A percentile compares a stretch with the other conserved stretches of the same genome.
Conservation (phyloP, 37 sponge, comb jelly and placozoan genomes). For the Haliclona indistincta region DNA sequence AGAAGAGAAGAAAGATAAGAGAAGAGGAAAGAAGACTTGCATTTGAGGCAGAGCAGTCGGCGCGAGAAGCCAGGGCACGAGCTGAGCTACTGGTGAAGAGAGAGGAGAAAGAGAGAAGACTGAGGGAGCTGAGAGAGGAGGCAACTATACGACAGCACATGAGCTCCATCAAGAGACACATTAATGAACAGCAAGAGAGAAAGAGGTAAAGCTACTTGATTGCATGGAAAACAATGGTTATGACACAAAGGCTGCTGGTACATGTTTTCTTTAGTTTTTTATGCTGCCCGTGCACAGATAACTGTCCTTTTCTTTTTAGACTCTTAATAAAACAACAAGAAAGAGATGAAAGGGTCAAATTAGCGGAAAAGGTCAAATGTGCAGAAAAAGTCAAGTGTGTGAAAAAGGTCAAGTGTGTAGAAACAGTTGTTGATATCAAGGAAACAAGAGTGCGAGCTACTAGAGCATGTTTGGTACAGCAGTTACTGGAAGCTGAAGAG, state of each 20-base stretch:
- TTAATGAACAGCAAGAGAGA: conserved; percentile 23
- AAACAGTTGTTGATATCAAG: no score
- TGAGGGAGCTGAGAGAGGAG: conserved; percentile 21
- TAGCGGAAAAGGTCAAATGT: no score
- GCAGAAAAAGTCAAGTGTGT: no score
- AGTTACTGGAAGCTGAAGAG: conserved; percentile 39
- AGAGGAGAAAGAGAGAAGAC: conserved; percentile 32
- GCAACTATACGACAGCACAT: conserved; percentile 15
- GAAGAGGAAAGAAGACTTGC: conserved; percentile 4
- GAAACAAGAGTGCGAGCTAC: conserved; percentile 20
- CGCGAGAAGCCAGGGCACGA: conserved; percentile 11
- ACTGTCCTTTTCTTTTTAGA: no score
- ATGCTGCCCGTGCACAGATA: no score
- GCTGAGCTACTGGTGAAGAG: conserved; percentile 38
- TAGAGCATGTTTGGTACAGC: conserved; percentile 32
- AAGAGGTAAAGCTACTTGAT: no score
- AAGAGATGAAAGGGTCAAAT: no score
- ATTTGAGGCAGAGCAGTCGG: background rate
- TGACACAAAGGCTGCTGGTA: no score
- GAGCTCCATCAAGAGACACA: conserved; percentile 14
- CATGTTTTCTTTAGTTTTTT: no score
- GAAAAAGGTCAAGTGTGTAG: no score
- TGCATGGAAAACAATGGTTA: no score
- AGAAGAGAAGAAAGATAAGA: conserved; percentile 29
- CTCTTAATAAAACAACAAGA: no score